Evolutionary conservation across 2,113 vertebrate genomes (phyloP), one percentile per base, ranked within the genome.

Genomic region (Naja naja): DNA sequence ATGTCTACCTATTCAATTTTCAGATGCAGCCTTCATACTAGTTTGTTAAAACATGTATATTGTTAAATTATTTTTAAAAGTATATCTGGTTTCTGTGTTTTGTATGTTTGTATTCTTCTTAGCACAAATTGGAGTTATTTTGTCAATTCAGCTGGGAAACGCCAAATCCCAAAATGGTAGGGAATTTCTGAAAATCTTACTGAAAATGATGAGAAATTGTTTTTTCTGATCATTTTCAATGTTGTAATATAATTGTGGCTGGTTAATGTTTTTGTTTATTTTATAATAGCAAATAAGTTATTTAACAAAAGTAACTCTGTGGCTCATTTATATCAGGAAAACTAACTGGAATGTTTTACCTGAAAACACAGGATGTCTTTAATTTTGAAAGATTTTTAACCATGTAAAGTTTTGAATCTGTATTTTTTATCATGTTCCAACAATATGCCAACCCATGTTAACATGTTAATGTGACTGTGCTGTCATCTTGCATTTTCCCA

Each of bases 291-390:
- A 91, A 45, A 30, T 7, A 92, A 92, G 22, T 27, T 18, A 23
- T 91, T 94, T 88, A 94, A 3, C 20, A 92, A 69, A 34, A 60
- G 90, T 90, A 93, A 10, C 0, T 5, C 87, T 1, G 0, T 93
- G 87, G 23, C 74, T 91, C 87, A 91, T 91, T 34, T 94, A 34
- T 94, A 93, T 5, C 86, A 85, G 81, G 20, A 94, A 95, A 91
- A 45, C 55, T 4, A 90, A 74, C 16, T 30, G 88, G 94, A 93
- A 4, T 54, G 22, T 94, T 93, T 95, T 95, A 87, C 58, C 91
- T 53, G 54, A 93, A 94, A 10, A 43, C 89, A 87, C 11, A 34
- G 14, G 45, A 0, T 89, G 6, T 94, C 90, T 94, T 94, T 69
- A 89, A 4, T 1, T 85, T 27, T 27, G 58, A 4, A 60, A 60